Base-by-base conservation (phyloP, 1,140 invertebrate species). In the Papilio glaucus region DNA sequence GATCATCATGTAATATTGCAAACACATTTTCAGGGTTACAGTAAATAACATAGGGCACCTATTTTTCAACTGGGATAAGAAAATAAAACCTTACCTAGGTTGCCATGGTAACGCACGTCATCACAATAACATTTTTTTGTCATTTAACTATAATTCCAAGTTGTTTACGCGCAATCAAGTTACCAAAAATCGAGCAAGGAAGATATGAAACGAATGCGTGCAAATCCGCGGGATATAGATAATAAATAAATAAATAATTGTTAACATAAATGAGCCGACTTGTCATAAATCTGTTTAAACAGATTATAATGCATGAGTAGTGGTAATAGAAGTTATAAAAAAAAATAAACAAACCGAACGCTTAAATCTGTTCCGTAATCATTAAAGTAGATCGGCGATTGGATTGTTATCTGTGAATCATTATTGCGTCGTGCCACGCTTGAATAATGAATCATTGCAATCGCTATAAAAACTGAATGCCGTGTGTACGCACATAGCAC, bases 351-450 rank as follows among this genome's bases (percentile, higher is more conserved):
- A 57, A 57, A 24, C 12, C 6, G 7, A 26, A 57, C 49, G 49
- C 21, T 57, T 24, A 57, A 57, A 53, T 53, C 49, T 24, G 21
- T 57, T 57, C 49, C 49, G 49, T 57, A 57, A 57, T 57, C 49
- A 13, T 57, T 62, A 29, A 62, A 62, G 15, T 62, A 33, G 15
- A 65, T 65, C 18, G 62, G 9, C 18, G 37, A 39, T 39, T 65
- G 33, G 33, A 41, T 65, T 63, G 33, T 38, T 65, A 65, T 65
- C 62, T 65, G 9, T 65, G 62, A 65, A 65, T 65, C 62, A 65
- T 41, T 65, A 65, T 65, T 65, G 62, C 62, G 62, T 65, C 33
- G 33, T 12, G 24, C 60, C 29, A 33, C 60, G 60, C 29, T 61
- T 61, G 12, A 61, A 37, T 37, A 61, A 61, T 61, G 29, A 37